Conservation (phyloP, 2,797 vertebrate species). For the Catharus ustulatus region DNA sequence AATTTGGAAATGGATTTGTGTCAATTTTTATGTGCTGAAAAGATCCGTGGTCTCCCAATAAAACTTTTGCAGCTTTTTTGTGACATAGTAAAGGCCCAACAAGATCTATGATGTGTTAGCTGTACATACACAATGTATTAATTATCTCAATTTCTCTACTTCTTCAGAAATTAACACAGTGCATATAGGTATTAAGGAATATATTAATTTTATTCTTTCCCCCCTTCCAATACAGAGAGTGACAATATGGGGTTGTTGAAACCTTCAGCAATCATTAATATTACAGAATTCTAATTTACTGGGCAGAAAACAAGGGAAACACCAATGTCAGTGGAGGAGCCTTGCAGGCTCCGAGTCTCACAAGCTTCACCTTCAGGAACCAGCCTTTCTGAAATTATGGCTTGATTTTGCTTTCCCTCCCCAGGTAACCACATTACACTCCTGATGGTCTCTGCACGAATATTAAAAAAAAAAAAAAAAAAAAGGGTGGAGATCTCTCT, state of each 20-base stretch:
- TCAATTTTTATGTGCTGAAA: not conserved
- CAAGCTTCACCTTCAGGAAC: not conserved
- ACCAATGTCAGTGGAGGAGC: not conserved
- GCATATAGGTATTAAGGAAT: not conserved
- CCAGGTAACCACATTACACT: not conserved
- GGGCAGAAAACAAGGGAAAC: not conserved
- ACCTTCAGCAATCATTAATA: not conserved
- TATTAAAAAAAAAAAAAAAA: not conserved
- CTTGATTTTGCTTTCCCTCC: not conserved
- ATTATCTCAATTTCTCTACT: not conserved
- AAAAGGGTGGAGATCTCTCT: not conserved
- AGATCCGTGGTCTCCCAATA: not conserved
- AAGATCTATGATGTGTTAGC: not conserved
- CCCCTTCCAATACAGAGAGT: not conserved
- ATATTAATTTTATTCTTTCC: not conserved
- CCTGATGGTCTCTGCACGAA: fast-evolving
- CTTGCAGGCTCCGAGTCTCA: not conserved
- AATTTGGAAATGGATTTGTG: conserved; percentile 6
- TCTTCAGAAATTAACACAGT: not conserved
- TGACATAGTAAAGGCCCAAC: not conserved
- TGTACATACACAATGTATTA: not conserved
- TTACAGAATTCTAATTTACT: not conserved
- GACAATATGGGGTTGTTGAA: not conserved
- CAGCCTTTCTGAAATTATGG: not conserved
- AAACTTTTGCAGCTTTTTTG: not conserved